Percentiles rank a stretch among this genome's conserved stretches.
phyloP scores from a whole-genome alignment of 2,113 vertebrate genomes.

The Psettodes erumei region DNA sequence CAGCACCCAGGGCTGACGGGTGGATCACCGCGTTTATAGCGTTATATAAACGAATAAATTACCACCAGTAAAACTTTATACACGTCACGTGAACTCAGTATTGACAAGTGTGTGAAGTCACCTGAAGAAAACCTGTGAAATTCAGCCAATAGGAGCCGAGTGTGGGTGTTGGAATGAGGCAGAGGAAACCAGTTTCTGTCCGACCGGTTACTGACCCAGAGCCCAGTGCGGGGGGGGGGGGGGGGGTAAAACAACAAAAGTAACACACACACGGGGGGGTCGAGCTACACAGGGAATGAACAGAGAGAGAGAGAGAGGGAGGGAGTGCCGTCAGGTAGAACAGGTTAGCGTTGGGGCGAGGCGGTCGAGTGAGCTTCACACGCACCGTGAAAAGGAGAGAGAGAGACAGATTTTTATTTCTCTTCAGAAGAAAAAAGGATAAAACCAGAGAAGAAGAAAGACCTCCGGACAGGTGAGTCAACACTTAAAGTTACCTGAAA shows the following conservation, averaged over 20 bases:
- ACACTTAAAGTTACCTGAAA: slow-evolving; percentile 12
- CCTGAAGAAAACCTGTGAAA: neutral
- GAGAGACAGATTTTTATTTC: slow-evolving; percentile 13
- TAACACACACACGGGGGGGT: too few species aligned
- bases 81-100: too few species aligned
- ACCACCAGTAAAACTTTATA: too few species aligned
- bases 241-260: too few species aligned
- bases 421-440: neutral
- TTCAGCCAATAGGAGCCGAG: slow-evolving; percentile 22
- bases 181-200: slow-evolving; percentile 53
- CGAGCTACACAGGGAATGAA: slow-evolving; percentile 15
- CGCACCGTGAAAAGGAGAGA: slow-evolving; percentile 7
- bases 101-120: too few species aligned
- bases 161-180: slow-evolving; percentile 32
- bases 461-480: slow-evolving; percentile 32
- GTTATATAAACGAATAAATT: too few species aligned
- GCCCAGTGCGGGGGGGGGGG: neutral
- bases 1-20: too few species aligned
- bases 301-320: slow-evolving; percentile 7
- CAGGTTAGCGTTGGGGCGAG: slow-evolving; percentile 72
- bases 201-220: slow-evolving; percentile 33
- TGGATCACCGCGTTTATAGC: too few species aligned
- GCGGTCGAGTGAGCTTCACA: slow-evolving; percentile 31
- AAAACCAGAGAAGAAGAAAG: neutral
- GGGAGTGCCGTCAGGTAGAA: slow-evolving; percentile 54